phyloP scores from a whole-genome alignment of 1,140 invertebrate genomes.

The Stenopsyche tienmushanensis region DNA sequence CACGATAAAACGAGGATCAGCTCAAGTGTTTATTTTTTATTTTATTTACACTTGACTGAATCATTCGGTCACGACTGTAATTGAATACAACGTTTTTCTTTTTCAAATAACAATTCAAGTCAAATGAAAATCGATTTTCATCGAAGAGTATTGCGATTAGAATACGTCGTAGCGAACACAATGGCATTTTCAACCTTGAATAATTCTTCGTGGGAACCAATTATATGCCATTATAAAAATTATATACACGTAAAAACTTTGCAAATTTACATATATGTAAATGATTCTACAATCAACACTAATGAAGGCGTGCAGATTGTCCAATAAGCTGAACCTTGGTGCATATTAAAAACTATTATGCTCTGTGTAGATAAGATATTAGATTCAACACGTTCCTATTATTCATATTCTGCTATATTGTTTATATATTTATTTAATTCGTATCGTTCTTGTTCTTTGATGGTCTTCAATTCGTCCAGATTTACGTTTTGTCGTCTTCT shows the following conservation, averaged over 20 bases:
- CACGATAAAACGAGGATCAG: too few species aligned
- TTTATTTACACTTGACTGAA: not conserved
- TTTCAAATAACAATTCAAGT: not conserved
- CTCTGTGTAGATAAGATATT: not conserved
- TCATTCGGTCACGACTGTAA: not conserved
- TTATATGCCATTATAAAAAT: not conserved
- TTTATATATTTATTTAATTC: slow-evolving; percentile 14
- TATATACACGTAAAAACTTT: not conserved
- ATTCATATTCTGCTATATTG: slow-evolving; percentile 16
- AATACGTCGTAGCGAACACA: too few species aligned
- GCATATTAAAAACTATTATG: not conserved
- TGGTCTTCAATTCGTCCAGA: not conserved
- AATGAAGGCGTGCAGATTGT: not conserved
- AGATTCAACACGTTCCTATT: too few species aligned
- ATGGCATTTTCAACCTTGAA: too few species aligned
- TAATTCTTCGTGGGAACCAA: not conserved
- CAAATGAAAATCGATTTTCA: not conserved
- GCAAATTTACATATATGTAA: not conserved
- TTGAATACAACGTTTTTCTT: not conserved
- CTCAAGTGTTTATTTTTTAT: not conserved
- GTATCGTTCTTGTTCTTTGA: not conserved
- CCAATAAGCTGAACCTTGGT: not conserved
- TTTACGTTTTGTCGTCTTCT: not conserved
- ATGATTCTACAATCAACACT: not conserved
- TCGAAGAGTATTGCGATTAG: too few species aligned